phyloP scores from a whole-genome alignment of 2,888 invertebrate species.

The Eristalis tenax region DNA sequence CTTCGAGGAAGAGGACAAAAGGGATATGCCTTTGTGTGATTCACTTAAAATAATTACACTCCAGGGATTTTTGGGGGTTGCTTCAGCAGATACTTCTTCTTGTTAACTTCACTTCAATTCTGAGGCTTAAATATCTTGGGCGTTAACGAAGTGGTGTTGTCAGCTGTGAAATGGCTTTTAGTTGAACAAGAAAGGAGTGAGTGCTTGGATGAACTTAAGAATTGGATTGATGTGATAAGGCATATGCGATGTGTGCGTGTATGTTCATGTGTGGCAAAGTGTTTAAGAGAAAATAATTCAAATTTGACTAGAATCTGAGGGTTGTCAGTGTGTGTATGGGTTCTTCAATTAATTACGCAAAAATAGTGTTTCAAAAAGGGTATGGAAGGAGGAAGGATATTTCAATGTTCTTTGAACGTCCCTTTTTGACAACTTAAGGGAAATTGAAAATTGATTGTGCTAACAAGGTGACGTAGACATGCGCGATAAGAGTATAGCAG shows the following conservation, averaged over 20 bases:
- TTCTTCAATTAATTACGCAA: background rate
- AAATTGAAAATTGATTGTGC: too few species aligned
- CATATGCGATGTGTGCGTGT: background rate
- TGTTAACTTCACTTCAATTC: constrained; percentile 23
- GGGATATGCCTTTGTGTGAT: constrained; percentile 36
- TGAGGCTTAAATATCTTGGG: constrained; percentile 24
- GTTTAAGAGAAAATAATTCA: background rate
- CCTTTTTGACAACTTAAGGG: too few species aligned
- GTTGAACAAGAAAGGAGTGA: constrained; percentile 22
- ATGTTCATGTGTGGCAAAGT: background rate
- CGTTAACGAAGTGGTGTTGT: constrained; percentile 12
- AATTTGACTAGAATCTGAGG: background rate
- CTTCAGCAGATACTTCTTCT: constrained; percentile 14
- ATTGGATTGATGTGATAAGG: background rate
- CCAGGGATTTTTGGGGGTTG: constrained; percentile 44
- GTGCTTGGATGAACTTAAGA: constrained; percentile 19
- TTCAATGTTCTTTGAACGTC: too few species aligned
- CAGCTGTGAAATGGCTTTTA: constrained; percentile 41
- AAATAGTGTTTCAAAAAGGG: background rate
- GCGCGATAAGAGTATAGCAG: too few species aligned
- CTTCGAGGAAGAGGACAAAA: background rate
- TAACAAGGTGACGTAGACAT: too few species aligned
- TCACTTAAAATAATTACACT: constrained; percentile 66
- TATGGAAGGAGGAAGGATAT: too few species aligned
- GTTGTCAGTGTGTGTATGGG: background rate